A percentile compares a stretch with the other conserved stretches of the same genome.
phyloP scores from a whole-genome alignment of 2,113 vertebrate genomes.

The Maccullochella peelii region DNA sequence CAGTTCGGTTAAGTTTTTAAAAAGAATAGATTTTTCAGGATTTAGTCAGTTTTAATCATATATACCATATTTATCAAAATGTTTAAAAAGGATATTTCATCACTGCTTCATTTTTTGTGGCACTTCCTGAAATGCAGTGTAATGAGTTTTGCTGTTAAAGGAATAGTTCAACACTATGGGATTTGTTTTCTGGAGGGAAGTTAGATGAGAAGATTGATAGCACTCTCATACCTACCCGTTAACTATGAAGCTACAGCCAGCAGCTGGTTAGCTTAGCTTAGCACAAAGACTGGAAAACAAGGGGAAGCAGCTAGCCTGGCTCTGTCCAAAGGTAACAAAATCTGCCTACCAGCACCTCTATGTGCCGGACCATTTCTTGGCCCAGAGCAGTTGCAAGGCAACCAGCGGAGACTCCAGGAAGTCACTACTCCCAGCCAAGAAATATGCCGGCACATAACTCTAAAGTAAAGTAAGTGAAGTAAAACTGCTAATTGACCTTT shows the following conservation, averaged over 20 bases:
- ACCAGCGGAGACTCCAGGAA: neutral
- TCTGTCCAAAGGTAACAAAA: neutral
- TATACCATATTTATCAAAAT: neutral
- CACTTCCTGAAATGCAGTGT: neutral
- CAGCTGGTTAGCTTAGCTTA: too few species aligned
- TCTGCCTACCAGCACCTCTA: neutral
- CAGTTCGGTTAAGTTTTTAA: neutral
- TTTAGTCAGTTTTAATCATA: neutral
- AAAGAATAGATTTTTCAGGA: neutral
- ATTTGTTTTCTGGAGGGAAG: neutral
- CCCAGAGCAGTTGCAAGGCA: neutral
- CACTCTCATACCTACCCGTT: too few species aligned
- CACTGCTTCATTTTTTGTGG: neutral
- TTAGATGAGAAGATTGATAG: neutral
- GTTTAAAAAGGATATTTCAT: neutral
- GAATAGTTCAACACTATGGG: neutral
- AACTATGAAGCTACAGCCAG: too few species aligned
- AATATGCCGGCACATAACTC: too few species aligned
- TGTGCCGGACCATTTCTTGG: neutral
- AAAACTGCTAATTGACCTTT: neutral
- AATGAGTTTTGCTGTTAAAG: neutral
- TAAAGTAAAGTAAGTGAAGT: too few species aligned
- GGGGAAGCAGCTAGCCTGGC: neutral
- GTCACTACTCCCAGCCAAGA: too few species aligned
- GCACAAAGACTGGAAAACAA: too few species aligned